phyloP scores from a whole-genome alignment of 53 echinoderm and acorn worm species.

The Antedon mediterranea region DNA sequence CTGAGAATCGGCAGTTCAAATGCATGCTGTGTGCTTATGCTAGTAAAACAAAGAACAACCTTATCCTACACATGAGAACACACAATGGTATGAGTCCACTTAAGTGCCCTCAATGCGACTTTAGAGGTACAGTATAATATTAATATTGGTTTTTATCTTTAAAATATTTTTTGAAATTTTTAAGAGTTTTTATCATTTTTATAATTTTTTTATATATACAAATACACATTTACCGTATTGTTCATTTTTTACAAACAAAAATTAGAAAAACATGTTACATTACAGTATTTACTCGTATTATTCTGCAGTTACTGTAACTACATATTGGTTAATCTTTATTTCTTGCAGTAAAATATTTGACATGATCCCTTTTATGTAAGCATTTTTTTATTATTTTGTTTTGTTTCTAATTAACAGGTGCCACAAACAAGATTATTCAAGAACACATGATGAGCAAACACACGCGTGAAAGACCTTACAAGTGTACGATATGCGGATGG shows the following conservation, averaged over 20 bases:
- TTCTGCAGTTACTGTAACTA: no score
- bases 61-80: slow-evolving; percentile 75
- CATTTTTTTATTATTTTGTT: background rate
- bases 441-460: slow-evolving; percentile 89
- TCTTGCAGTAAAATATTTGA: no score
- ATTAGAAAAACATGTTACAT: no score
- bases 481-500: slow-evolving; percentile 72
- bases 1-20: slow-evolving; percentile 66
- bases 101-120: slow-evolving; percentile 82
- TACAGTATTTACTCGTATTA: no score
- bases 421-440: slow-evolving; percentile 88
- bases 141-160: no score
- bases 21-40: slow-evolving; percentile 71
- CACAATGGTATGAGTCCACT: slow-evolving; percentile 70
- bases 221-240: no score
- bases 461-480: slow-evolving; percentile 52
- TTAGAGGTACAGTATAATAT: slow-evolving; percentile 41
- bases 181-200: no score
- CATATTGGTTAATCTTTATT: no score
- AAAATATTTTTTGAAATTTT: no score
- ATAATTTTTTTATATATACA: no score
- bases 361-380: no score
- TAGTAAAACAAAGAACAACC: slow-evolving; percentile 95
- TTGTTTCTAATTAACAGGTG: slow-evolving; percentile 42
- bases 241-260: no score